Evolutionary conservation across 2,113 vertebrate genomes (phyloP).

Genomic region (Colius striatus): DNA sequence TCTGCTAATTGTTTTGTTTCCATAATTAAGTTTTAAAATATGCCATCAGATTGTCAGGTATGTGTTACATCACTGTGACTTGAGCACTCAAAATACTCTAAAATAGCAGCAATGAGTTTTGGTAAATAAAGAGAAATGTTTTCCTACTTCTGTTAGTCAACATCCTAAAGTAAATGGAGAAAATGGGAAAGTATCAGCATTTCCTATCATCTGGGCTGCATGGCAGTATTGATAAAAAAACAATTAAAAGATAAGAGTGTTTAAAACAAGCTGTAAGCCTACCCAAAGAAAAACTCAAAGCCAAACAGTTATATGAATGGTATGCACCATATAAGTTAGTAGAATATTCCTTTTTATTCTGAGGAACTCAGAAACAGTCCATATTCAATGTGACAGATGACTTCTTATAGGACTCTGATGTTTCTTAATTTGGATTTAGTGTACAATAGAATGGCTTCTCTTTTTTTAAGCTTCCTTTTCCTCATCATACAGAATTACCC

Average conservation of each 20-base stretch:
- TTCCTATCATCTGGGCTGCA: neutral
- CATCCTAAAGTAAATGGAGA: neutral
- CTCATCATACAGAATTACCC: neutral
- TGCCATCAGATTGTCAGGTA: neutral
- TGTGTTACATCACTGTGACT: neutral
- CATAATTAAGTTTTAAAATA: neutral
- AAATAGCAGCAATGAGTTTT: neutral
- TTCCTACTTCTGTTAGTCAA: neutral
- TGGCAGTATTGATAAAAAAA: neutral
- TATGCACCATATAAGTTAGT: neutral
- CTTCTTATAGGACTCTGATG: neutral
- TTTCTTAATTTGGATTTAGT: neutral
- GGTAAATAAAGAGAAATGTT: neutral
- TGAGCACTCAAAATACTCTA: neutral
- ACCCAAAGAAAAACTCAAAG: neutral
- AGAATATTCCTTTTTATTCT: neutral
- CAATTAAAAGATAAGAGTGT: neutral
- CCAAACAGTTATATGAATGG: neutral
- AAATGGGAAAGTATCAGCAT: neutral
- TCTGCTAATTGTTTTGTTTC: neutral
- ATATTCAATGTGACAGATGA: neutral
- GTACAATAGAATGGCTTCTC: neutral
- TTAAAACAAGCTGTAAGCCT: neutral
- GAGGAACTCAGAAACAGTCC: neutral
- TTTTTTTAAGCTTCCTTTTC: neutral